Evolutionary conservation across 2,113 vertebrate genomes (phyloP), one percentile per base, ranked within the genome.

Genomic region (Tyrannus savana): DNA sequence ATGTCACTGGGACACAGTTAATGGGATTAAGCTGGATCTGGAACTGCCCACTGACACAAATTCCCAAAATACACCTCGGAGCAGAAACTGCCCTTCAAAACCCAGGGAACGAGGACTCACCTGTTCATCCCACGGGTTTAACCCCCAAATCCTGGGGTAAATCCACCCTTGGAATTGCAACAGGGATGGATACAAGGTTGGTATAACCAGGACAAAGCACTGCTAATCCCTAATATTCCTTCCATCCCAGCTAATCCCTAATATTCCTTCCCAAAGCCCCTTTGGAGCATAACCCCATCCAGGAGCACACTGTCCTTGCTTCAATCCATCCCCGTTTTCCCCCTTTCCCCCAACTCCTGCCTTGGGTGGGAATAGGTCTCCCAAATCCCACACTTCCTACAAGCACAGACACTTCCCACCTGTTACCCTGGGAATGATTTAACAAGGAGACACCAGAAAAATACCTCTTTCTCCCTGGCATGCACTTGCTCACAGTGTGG

Each of bases 31-130:
- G 53, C 16, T 25, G 64, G 63, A 86, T 25, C 52, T 68, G 85
- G 66, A 88, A 30, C 63, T 76, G 73, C 89, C 95, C 91, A 46
- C 62, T 73, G 93, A 84, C 95, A 91, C 90, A n/a, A 30, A 94
- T 84, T 95, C 82, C 78, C 79, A 90, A 94, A 93, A 93, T 85
- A 90, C 28, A 53, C 18, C 73, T 13, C 5, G 0, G 39, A 80
- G 47, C 14, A 35, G 6, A 41, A 53, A 33, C 8, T 62, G 82
- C 56, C 82, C 88, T 96, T 87, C 88, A 56, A 69, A 76, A 35
- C 21, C 15, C 56, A 17, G 18, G 22, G 52, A 84, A 64, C 17
- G 44, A 73, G 35, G 42, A 49, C 5, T 17, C 21, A 42, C 18
- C 21, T 12, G 8, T 7, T 27, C 1, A 4, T 28, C 68, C 72